Evolutionary conservation across 2,888 invertebrate genomes (phyloP).

Genomic region (Platerodrilus igneus): DNA sequence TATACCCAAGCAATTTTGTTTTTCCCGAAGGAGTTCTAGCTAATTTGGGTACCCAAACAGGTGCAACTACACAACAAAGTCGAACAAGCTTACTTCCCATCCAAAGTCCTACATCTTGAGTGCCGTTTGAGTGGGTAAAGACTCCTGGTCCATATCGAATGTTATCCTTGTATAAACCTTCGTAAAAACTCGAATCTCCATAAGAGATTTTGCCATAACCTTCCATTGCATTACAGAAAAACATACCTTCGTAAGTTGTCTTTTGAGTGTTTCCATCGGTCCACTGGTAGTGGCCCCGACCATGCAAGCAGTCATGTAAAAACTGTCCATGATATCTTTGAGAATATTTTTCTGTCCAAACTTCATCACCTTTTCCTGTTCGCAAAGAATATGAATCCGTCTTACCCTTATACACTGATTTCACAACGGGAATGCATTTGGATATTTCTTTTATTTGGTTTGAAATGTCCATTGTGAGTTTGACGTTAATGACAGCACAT

Average conservation of each 20-base stretch:
- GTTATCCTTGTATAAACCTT: slow-evolving; percentile 51
- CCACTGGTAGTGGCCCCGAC: slow-evolving; percentile 50
- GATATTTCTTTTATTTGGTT: too few species aligned
- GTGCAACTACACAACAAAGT: slow-evolving; percentile 35
- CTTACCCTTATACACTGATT: slow-evolving; percentile 17
- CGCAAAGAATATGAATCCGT: slow-evolving; percentile 15
- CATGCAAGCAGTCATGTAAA: slow-evolving; percentile 51
- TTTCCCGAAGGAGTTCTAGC: slow-evolving; percentile 34
- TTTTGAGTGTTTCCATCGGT: slow-evolving; percentile 32
- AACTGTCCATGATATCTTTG: slow-evolving; percentile 50
- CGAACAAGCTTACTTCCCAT: slow-evolving; percentile 48
- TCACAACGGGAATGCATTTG: neutral
- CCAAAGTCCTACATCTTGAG: slow-evolving; percentile 57
- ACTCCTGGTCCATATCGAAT: slow-evolving; percentile 57
- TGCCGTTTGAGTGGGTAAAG: slow-evolving; percentile 45
- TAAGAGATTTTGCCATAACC: slow-evolving; percentile 55
- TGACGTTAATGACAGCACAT: too few species aligned
- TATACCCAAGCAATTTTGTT: slow-evolving; percentile 37
- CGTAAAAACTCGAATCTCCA: slow-evolving; percentile 46
- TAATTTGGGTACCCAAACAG: slow-evolving; percentile 35
- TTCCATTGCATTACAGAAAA: slow-evolving; percentile 52
- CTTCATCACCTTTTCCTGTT: slow-evolving; percentile 20
- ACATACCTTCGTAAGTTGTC: slow-evolving; percentile 50
- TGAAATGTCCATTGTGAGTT: too few species aligned
- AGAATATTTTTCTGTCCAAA: slow-evolving; percentile 28